These are phyloP conservation scores for Lysiphlebus fabarum DNA, from an alignment of 1,140 invertebrate species.

Conservation along the genomic window DNA sequence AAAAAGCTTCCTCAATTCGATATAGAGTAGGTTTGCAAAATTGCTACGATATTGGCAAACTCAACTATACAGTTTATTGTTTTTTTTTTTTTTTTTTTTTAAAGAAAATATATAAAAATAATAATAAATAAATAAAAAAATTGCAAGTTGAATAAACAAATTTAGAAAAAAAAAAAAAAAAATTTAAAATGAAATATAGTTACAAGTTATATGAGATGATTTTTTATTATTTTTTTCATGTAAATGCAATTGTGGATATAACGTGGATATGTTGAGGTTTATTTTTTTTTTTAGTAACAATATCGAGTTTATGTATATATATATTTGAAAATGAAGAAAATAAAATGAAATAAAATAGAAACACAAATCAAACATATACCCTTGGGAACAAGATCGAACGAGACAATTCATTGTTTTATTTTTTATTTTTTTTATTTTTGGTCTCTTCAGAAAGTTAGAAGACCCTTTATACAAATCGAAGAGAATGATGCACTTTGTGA, in stretches of 20 bases:
- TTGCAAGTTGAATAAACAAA: too few relatives aligned
- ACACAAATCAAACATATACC: slow-evolving; percentile 6
- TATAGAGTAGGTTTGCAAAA: slow-evolving; percentile 24
- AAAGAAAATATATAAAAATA: too few relatives aligned
- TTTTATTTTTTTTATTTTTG: not conserved
- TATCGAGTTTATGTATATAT: not conserved
- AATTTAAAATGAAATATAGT: slow-evolving; percentile 4
- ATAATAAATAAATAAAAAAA: too few relatives aligned
- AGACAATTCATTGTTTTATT: slow-evolving; percentile 10
- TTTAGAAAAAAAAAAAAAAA: not conserved
- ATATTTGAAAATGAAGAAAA: not conserved
- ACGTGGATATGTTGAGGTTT: too few relatives aligned
- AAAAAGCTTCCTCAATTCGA: slow-evolving; percentile 28
- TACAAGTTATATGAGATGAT: not conserved
- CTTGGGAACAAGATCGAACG: slow-evolving; percentile 6
- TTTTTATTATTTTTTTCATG: not conserved
- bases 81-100: slow-evolving; percentile 1
- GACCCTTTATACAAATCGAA: slow-evolving; percentile 10
- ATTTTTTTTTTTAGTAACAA: too few relatives aligned
- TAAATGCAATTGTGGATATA: slow-evolving; percentile 3
- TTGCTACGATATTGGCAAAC: slow-evolving; percentile 29
- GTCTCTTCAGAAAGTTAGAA: not conserved
- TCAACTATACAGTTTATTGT: slow-evolving; percentile 29
- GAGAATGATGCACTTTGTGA: slow-evolving; percentile 10
- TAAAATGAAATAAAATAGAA: too few relatives aligned